Base-by-base conservation (phyloP, 2,888 invertebrate species). In the Rhagonycha lutea region DNA sequence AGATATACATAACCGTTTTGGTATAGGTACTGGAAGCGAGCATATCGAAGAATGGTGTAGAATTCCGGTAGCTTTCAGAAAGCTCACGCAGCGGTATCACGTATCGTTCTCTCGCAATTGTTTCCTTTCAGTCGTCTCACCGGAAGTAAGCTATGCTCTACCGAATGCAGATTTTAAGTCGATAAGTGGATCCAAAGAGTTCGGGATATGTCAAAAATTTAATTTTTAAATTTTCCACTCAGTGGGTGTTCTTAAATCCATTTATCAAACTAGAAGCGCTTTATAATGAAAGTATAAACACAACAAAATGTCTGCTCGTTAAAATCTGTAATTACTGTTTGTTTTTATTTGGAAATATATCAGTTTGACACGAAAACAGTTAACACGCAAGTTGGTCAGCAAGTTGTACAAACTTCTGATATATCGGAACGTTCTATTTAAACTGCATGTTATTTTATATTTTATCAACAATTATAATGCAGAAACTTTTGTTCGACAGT, bases 91-190 rank as follows among this genome's bases (percentile, higher is more conserved):
- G 69, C 71, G 79, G 78, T 80, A 79, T 81, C 80, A 79, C 80
- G 80, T 81, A 81, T 79, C 80, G 80, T 76, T 76, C 74, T 65
- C 73, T 75, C 79, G 70, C 79, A 81, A 80, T 81, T 80, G 80
- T 81, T 81, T 79, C 80, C 77, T 79, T 74, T 73, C 73, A 77
- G 70, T 73, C 14, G 67, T 77, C 78, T 72, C 69, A 68, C 69
- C 79, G 80, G 80, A 81, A 80, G 77, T 79, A 79, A 77, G 78
- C 80, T 77, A 77, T 79, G 73, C 80, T 79, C 74, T 69, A 74
- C 74, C 75, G 80, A 79, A 80, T 80, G 80, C 78, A 81, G 80
- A 80, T 80, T 80, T 78, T 74, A 75, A 77, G 79, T 80, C 80
- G 79, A 80, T 26, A 26, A 65, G 14, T 65, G 26, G 63, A 65